Conservation (phyloP, 2,113 vertebrate species). For the Butorides virescens region DNA sequence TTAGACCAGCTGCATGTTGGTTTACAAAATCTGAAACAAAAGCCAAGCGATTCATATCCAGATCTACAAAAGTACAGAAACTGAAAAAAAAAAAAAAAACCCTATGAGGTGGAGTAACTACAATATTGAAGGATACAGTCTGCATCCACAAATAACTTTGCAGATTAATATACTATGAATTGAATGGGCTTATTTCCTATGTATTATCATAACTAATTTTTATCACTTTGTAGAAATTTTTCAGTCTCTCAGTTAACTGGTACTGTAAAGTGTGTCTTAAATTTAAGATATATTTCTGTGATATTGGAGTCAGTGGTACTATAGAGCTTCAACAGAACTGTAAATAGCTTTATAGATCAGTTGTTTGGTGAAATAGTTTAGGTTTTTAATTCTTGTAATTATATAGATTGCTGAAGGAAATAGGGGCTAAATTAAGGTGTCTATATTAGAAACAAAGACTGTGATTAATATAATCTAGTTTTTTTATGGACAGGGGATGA, state of each 20-base stretch:
- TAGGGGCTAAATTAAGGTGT: neutral
- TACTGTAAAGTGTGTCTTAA: neutral
- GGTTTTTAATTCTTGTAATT: neutral
- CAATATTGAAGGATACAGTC: neutral
- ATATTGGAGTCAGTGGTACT: neutral
- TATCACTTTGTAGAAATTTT: neutral
- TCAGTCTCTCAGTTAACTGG: neutral
- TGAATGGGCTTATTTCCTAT: neutral
- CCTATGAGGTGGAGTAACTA: neutral
- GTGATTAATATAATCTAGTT: accelerated
- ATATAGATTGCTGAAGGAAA: neutral
- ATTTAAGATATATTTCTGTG: neutral
- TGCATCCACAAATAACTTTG: neutral
- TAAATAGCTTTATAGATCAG: neutral
- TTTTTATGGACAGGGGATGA: neutral
- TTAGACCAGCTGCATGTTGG: neutral
- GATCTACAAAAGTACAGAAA: neutral
- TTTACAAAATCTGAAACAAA: neutral
- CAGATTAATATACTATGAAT: neutral
- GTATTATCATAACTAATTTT: neutral
- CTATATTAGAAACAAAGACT: neutral
- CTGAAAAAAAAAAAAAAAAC: neutral
- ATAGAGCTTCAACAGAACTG: neutral
- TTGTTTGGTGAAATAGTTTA: neutral
- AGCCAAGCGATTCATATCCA: neutral